Evolutionary conservation across 2,888 invertebrate species (phyloP).

Genomic region (Dryocosmus kuriphilus): DNA sequence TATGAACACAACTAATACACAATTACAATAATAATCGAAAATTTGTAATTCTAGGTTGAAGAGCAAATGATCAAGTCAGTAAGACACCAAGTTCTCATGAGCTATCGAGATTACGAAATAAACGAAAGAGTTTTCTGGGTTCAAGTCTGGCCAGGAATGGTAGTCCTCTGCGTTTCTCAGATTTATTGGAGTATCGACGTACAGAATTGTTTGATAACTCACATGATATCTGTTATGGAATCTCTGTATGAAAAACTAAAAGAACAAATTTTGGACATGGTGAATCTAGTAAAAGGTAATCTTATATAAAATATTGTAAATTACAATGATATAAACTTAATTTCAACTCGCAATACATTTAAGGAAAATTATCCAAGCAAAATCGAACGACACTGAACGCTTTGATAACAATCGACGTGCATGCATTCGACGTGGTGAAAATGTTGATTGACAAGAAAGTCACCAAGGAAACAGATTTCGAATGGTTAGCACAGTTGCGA

Average conservation of each 20-base stretch:
- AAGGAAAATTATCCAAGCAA: slow-evolving; percentile 85
- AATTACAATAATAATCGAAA: no score
- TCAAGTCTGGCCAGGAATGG: slow-evolving; percentile 89
- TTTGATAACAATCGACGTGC: slow-evolving; percentile 91
- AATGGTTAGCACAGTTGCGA: slow-evolving; percentile 90
- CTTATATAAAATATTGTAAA: slow-evolving; percentile 8
- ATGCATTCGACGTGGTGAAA: slow-evolving; percentile 89
- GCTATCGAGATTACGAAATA: slow-evolving; percentile 83
- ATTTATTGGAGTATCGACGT: slow-evolving; percentile 91
- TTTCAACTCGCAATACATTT: no score
- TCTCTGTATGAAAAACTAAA: slow-evolving; percentile 80
- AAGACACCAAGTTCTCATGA: slow-evolving; percentile 83
- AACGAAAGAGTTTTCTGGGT: slow-evolving; percentile 85
- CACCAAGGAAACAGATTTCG: slow-evolving; percentile 87
- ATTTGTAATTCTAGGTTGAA: slow-evolving; percentile 82
- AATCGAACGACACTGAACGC: slow-evolving; percentile 89
- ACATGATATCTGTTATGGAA: slow-evolving; percentile 80
- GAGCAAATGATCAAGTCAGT: slow-evolving; percentile 88
- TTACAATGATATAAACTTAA: no score
- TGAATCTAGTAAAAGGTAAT: slow-evolving; percentile 82
- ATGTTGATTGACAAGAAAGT: slow-evolving; percentile 83
- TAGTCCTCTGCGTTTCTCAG: slow-evolving; percentile 88
- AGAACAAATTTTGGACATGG: slow-evolving; percentile 86
- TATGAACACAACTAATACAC: neutral
- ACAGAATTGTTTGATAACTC: slow-evolving; percentile 83